phyloP scores from a whole-genome alignment of 2,113 vertebrate genomes.

The Nothocercus nigrocapillus region DNA sequence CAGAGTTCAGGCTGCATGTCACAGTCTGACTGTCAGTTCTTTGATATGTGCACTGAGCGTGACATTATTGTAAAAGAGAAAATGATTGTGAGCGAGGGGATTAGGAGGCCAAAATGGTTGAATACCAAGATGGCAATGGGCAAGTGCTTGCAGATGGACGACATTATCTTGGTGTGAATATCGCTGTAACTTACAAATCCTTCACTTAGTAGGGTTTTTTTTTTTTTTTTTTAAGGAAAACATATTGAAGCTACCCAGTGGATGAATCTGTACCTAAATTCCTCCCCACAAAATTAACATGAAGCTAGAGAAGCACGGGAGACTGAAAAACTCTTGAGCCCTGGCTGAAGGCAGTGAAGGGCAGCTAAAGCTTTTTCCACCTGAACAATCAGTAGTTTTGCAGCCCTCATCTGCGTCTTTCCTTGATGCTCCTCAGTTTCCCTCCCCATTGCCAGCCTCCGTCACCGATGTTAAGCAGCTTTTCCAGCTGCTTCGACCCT shows the following conservation, averaged over 20 bases:
- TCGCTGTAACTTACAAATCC: background rate
- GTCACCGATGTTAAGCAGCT: background rate
- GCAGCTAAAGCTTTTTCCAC: background rate
- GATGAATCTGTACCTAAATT: background rate
- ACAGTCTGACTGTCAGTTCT: background rate
- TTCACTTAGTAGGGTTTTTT: background rate
- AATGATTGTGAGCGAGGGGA: background rate
- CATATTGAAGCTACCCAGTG: background rate
- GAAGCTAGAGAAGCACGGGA: background rate
- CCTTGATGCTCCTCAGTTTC: background rate
- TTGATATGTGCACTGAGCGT: rapidly evolving
- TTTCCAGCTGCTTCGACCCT: background rate
- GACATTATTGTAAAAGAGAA: background rate
- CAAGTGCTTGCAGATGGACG: background rate
- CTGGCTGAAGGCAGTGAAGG: background rate
- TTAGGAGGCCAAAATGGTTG: background rate
- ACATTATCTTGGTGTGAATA: background rate
- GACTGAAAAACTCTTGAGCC: background rate
- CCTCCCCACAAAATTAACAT: background rate
- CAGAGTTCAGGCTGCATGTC: background rate
- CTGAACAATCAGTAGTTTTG: background rate
- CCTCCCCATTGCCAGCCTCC: background rate
- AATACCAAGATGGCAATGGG: background rate
- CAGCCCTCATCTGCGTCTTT: background rate
- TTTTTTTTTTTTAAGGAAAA: background rate